Percentiles rank a stretch among this genome's conserved stretches.
Conservation (phyloP, 2,888 invertebrate genomes). For the Dorcus parallelipipedus region DNA sequence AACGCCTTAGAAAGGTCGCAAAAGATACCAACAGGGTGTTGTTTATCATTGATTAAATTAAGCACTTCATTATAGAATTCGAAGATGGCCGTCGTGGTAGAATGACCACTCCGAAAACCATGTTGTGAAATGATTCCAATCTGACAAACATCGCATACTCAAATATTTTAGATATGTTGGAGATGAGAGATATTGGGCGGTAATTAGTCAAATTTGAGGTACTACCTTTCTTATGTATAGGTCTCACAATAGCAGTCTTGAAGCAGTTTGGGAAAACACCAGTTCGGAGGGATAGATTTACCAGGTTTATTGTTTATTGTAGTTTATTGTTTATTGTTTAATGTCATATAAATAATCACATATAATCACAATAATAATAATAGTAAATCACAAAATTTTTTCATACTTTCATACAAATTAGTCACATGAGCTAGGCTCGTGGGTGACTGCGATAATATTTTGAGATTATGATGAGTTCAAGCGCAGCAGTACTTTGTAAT, state of each 20-base stretch:
- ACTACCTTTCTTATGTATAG: background rate
- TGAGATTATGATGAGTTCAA: too few species aligned
- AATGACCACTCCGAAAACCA: background rate
- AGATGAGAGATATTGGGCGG: background rate
- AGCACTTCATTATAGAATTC: background rate
- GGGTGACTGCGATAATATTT: too few species aligned
- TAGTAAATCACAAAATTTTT: too few species aligned
- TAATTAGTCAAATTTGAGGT: background rate
- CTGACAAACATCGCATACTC: background rate
- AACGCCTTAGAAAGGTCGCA: background rate
- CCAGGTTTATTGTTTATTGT: too few species aligned
- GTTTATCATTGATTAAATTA: background rate
- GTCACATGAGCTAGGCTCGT: too few species aligned
- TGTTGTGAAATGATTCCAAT: background rate
- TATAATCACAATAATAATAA: too few species aligned
- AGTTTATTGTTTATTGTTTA: too few species aligned
- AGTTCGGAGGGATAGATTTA: background rate
- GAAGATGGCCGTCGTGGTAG: background rate
- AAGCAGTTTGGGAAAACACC: background rate
- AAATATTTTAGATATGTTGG: background rate
- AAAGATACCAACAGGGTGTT: background rate
- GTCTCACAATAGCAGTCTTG: background rate
- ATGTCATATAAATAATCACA: too few species aligned
- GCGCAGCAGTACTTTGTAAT: too few species aligned
- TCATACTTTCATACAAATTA: too few species aligned